phyloP scores from a whole-genome alignment of 2,888 invertebrate genomes.

The Monoplex corrugatus region DNA sequence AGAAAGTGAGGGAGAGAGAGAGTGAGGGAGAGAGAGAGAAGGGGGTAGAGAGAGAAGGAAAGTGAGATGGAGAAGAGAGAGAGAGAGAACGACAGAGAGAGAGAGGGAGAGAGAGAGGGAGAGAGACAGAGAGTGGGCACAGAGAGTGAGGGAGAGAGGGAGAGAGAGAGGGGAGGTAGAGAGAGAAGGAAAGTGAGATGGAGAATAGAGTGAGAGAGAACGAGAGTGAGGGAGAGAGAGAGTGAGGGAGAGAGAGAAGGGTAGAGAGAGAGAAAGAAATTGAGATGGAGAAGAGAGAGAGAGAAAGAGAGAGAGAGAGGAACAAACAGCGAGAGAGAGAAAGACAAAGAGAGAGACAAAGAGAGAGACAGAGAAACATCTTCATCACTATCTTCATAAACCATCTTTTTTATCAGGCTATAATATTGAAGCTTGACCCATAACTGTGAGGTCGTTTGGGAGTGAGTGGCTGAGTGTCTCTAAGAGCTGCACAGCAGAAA shows the following conservation, averaged over 20 bases:
- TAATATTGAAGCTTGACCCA: too few relatives aligned
- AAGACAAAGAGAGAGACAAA: too few relatives aligned
- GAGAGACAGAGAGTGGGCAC: too few relatives aligned
- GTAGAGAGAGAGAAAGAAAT: not conserved
- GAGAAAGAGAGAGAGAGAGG: not conserved
- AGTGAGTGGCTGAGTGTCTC: too few relatives aligned
- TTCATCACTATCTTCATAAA: too few relatives aligned
- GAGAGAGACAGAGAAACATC: not conserved
- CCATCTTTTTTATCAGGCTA: too few relatives aligned
- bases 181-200: not conserved
- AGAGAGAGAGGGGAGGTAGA: constrained; percentile 42
- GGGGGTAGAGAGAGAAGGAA: not conserved
- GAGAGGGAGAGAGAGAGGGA: too few relatives aligned
- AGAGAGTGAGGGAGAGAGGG: not conserved
- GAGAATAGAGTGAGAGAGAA: not conserved
- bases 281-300: not conserved
- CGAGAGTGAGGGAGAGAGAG: not conserved
- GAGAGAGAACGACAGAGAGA: not conserved
- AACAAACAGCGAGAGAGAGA: not conserved
- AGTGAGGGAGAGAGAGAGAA: too few relatives aligned
- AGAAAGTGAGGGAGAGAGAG: not conserved
- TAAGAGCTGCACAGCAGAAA: not conserved
- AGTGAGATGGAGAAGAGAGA: not conserved
- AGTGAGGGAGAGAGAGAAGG: too few relatives aligned
- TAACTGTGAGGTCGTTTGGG: too few relatives aligned